A percentile compares a stretch with the other conserved stretches of the same genome.
These are phyloP conservation scores for Gibbula magus DNA, from an alignment of 2,888 invertebrate species.

Conservation along the genomic window DNA sequence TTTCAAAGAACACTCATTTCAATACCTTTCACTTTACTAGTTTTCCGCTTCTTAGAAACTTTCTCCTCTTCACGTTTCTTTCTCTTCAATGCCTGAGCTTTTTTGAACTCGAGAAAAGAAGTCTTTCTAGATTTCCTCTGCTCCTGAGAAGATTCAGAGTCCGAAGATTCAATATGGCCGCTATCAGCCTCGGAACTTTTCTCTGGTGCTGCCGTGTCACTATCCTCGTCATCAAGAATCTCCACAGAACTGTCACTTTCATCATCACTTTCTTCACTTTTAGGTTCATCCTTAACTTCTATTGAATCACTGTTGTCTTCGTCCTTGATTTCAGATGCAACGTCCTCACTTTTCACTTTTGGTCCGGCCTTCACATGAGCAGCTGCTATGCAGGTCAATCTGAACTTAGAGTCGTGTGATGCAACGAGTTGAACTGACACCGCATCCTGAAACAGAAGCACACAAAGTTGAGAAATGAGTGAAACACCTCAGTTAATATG, in stretches of 20 bases:
- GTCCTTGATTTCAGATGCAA: background rate
- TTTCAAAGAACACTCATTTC: background rate
- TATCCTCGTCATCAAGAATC: background rate
- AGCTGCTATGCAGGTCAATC: conserved; percentile 61
- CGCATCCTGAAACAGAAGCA: conserved; percentile 14
- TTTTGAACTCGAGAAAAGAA: background rate
- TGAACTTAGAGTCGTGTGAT: conserved; percentile 54
- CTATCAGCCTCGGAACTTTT: background rate
- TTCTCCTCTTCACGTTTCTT: conserved; percentile 16
- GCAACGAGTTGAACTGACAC: conserved; percentile 40
- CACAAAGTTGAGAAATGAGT: background rate
- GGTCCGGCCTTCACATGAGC: conserved; percentile 16
- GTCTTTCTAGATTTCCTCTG: conserved; percentile 12
- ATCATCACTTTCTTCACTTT: conserved; percentile 10
- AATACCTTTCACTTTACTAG: background rate
- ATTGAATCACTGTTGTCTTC: background rate
- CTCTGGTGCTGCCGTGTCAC: conserved; percentile 1
- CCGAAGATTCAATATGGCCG: background rate
- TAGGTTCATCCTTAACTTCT: background rate
- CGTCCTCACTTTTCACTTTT: conserved; percentile 26
- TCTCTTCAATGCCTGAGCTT: conserved; percentile 17
- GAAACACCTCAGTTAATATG: too few species aligned
- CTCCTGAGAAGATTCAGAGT: background rate
- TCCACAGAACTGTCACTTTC: too few species aligned
- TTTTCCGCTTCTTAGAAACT: background rate